Base-by-base conservation (phyloP, 2,113 vertebrate species). In the Ibidorhyncha struthersii region DNA sequence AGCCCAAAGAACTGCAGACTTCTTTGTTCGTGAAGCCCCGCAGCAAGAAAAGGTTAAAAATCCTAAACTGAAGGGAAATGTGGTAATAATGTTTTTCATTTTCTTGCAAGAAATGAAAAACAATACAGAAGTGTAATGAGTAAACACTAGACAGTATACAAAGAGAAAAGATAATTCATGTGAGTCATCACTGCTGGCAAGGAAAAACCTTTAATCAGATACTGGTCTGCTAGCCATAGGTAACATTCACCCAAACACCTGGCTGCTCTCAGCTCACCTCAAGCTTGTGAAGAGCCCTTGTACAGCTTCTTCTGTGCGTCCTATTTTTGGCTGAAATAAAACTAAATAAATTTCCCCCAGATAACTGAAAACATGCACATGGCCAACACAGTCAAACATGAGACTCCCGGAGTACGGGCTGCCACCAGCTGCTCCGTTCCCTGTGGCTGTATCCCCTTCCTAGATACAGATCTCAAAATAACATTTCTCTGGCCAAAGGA, bases 401-500 rank as follows among this genome's bases (percentile, higher is more conserved):
- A 96, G 80, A 79, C 36, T 94, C 82, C 85, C 20, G 0, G 86
- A 63, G 92, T 34, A 88, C 6, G 32, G 88, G 91, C 92, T 80
- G 45, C 83, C 10, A 91, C 91, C 95, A 93, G 58, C 29, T 85
- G 73, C 67, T 73, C 81, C 12, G 3, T 82, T 98, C 96, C 89
- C 93, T 76, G 56, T 3, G 14, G 74, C 95, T 92, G 55, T 77
- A 91, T 94, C 97, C 94, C 73, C 81, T 97, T 93, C 82, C 77
- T 45, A 63, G 82, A 96, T 80, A 71, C 62, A 94, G 70, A 97
- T 97, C 96, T 96, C 45, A 58, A 86, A 97, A 97, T 81, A 97
- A 91, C 78, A 90, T 94, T 97, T 95, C 61, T 90, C 58, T 86
- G 55, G 91, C 76, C 86, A 77, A 80, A 97, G 72, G 77, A 88